Conservation (phyloP, 2,888 invertebrate genomes). For the Aphrophora alni region DNA sequence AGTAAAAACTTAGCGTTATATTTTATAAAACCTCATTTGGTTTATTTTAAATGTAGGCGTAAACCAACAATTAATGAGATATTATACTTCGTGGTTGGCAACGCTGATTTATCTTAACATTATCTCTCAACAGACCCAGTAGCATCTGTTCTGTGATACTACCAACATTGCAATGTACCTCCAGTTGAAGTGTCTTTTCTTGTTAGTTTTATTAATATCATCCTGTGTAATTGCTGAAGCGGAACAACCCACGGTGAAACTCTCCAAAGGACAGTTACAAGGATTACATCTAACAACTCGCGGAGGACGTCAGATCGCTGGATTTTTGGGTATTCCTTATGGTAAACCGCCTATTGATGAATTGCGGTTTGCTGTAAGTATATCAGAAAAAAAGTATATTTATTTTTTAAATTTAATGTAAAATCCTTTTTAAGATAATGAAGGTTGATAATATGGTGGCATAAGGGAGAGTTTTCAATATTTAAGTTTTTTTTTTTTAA, state of each 20-base stretch:
- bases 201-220: not conserved
- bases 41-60: too few species aligned
- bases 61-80: not conserved
- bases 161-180: not conserved
- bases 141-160: not conserved
- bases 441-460: too few species aligned
- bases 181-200: not conserved
- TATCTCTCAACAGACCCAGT: not conserved
- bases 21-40: too few species aligned
- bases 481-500: too few species aligned
- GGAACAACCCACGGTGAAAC: not conserved
- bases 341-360: not conserved
- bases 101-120: not conserved
- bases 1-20: too few species aligned
- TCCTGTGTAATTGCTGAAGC: not conserved
- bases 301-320: not conserved
- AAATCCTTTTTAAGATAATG: too few species aligned
- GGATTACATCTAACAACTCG: not conserved
- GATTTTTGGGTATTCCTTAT: not conserved
- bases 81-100: not conserved
- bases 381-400: too few species aligned
- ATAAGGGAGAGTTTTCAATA: too few species aligned
- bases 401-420: too few species aligned
- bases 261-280: not conserved
- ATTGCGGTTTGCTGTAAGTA: not conserved